Evolutionary conservation across 1,140 invertebrate genomes (phyloP), one percentile per base, ranked within the genome.

Genomic region (Drosophila erecta): DNA sequence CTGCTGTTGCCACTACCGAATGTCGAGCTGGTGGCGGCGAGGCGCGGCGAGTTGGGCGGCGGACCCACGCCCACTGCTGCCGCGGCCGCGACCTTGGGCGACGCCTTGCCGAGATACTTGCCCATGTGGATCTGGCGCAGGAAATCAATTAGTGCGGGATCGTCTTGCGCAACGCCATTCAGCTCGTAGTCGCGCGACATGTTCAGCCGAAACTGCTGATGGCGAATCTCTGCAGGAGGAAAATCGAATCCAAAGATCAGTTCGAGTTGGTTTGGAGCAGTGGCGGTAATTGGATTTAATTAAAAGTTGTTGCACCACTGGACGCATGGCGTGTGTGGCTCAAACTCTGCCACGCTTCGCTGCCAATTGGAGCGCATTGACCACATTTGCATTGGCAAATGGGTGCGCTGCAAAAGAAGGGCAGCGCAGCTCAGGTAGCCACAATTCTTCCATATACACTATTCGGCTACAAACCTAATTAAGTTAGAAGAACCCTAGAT

Each of bases 161-260:
- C 95, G 87, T 96, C 95, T 93, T 96, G 96, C 2, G 94, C 93
- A 14, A 96, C 95, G 70, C 94, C 93, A 15, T 94, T 93, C 67
- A 96, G 92, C 78, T 96, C 95, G 87, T 96, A 95, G 83, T 96
- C 96, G 76, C 94, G 94, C 46, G 95, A 95, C 94, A 96, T 95
- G 91, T 96, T 96, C 43, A 95, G 85, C 33, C 94, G 93, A 91
- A 95, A 95, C 90, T 95, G 94, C 77, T 95, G 94, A 72, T 95
- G 94, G 47, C 94, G 93, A 75, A 95, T 93, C 15, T 94, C 95
- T 95, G 89, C 10, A 72, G 57, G 46, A 7, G 47, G 40, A 6
- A 27, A 24, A 54, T 41, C 7, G 8, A 47, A 38, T 58, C 12
- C 2, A 54, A 27, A 69, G 40, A 51, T 40, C 12, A 60, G 30